Percentiles rank a stretch among this genome's conserved stretches.
Conservation (phyloP, 2,113 vertebrate genomes). For the Mirza zaza region DNA sequence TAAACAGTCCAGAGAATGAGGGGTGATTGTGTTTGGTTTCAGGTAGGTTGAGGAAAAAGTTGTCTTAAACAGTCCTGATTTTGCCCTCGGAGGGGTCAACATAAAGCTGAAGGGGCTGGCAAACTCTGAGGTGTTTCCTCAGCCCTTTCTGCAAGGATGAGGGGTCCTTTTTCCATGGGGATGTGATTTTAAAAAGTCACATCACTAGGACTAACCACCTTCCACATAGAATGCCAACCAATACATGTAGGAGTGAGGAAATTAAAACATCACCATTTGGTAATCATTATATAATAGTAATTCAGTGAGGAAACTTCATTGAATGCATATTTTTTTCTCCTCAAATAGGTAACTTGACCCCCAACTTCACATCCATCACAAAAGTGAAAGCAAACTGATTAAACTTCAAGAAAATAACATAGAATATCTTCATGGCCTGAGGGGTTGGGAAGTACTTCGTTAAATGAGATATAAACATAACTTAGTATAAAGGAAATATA, state of each 20-base stretch:
- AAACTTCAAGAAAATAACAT: neutral
- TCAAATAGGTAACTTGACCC: neutral
- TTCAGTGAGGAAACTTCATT: neutral
- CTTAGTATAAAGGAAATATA: neutral
- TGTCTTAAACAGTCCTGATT: too few species aligned
- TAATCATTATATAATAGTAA: neutral
- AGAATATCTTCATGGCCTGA: neutral
- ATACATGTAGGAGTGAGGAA: neutral
- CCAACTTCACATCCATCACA: neutral
- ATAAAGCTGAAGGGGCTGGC: too few species aligned
- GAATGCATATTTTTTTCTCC: neutral
- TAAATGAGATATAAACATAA: neutral
- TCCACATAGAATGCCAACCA: too few species aligned
- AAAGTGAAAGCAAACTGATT: neutral
- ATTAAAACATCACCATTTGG: neutral
- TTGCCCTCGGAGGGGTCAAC: too few species aligned
- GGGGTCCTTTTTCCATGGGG: too few species aligned
- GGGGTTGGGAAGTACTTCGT: neutral
- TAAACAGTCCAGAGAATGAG: too few species aligned
- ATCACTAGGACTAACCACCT: too few species aligned
- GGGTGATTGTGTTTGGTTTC: too few species aligned
- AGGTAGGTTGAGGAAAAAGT: too few species aligned
- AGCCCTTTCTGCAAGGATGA: too few species aligned
- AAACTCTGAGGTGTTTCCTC: too few species aligned
- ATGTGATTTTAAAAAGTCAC: too few species aligned